phyloP scores from a whole-genome alignment of 2,888 invertebrate genomes.

The Geophilus truncorum region DNA sequence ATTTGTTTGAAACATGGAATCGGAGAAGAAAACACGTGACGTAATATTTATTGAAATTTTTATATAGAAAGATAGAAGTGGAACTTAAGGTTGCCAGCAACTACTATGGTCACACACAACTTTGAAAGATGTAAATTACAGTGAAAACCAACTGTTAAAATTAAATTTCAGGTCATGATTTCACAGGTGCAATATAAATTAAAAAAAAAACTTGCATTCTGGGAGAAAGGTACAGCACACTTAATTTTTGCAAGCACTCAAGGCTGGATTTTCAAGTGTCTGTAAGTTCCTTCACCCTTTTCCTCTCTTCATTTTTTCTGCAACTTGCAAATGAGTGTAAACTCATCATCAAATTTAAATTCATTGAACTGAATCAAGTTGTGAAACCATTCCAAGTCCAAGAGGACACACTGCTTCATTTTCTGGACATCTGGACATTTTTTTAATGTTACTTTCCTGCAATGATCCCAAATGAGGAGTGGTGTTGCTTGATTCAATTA shows the following conservation, averaged over 20 bases:
- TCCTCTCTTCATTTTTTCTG: not conserved
- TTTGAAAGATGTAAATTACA: too few relatives aligned
- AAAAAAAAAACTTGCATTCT: not conserved
- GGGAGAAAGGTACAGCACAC: not conserved
- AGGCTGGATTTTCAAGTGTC: not conserved
- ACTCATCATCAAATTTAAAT: constrained; percentile 17
- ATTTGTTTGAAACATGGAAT: too few relatives aligned
- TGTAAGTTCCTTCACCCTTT: constrained; percentile 10
- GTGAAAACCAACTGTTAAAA: not conserved
- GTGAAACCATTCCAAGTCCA: not conserved
- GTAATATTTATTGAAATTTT: too few relatives aligned
- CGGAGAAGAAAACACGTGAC: too few relatives aligned
- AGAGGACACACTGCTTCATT: not conserved
- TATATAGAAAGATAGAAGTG: too few relatives aligned
- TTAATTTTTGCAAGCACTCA: not conserved
- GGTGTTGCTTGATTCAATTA: not conserved
- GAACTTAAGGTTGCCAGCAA: too few relatives aligned
- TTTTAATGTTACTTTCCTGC: not conserved
- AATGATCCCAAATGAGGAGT: not conserved
- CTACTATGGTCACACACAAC: too few relatives aligned
- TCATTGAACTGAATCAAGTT: not conserved
- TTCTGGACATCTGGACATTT: constrained; percentile 1
- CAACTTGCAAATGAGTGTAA: not conserved
- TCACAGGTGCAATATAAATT: not conserved
- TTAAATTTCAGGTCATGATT: not conserved